Evolutionary conservation across 2,888 invertebrate species (phyloP).

Genomic region (Phengaris alcon): DNA sequence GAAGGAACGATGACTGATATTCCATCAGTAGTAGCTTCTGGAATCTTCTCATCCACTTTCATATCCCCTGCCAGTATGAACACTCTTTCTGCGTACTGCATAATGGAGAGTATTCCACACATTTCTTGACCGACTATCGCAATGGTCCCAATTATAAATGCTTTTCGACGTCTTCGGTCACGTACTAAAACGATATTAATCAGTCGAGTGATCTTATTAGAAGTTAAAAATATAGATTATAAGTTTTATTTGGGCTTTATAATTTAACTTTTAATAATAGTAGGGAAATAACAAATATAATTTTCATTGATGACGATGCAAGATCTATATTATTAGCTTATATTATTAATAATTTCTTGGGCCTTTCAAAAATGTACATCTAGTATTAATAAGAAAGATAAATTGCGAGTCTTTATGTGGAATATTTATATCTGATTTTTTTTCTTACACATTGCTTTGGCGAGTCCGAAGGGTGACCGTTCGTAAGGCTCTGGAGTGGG

Average conservation of each 20-base stretch:
- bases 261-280: no score
- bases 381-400: not conserved
- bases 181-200: constrained; percentile 45
- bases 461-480: constrained; percentile 44
- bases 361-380: not conserved
- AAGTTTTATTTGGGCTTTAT: no score
- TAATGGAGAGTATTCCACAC: constrained; percentile 59
- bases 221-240: no score
- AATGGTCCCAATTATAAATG: constrained; percentile 50
- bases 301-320: no score
- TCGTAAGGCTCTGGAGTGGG: constrained; percentile 46
- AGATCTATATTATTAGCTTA: not conserved
- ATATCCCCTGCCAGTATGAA: constrained; percentile 51
- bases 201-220: no score
- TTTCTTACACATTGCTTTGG: constrained; percentile 53
- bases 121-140: constrained; percentile 61
- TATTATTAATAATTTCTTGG: not conserved
- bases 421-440: not conserved
- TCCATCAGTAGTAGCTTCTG: not conserved
- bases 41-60: not conserved
- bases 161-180: constrained; percentile 50
- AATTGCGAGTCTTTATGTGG: not conserved
- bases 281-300: no score
- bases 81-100: constrained; percentile 65
- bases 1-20: not conserved